Base-by-base conservation (phyloP, 2,888 invertebrate genomes). In the Pyrocoelia pectoralis region DNA sequence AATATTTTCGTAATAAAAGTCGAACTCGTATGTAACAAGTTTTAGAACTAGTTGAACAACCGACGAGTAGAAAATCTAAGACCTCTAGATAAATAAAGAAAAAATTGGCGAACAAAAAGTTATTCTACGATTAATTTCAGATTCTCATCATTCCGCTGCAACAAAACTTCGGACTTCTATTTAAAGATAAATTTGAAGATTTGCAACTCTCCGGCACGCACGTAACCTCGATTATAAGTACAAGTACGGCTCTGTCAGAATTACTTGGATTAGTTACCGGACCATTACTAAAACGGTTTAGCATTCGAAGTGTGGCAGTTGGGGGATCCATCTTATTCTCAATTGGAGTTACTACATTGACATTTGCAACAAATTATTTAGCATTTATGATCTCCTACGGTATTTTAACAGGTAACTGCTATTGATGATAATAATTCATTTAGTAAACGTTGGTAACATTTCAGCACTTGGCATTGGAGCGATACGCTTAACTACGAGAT, bases 181-280 rank as follows among this genome's bases (percentile, higher is more conserved):
- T 87, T 70, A 85, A 86, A 80, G 85, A 86, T 70, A 83, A 83
- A 1, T 86, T 88, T 65, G 78, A 77, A 1, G 80, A 81, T 0
- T 79, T 86, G 1, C 82, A 82, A 2, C 76, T 88, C 52, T 79
- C 84, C 6, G 84, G 84, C 0, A 85, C 86, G 0, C 84, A 88
- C 70, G 83, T 84, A 3, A 83, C 86, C 1, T 79, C 86, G 10
- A 84, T 89, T 33, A 84, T 88, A 51, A 86, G 85, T 68, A 77
- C 86, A 8, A 88, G 88, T 75, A 84, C 87, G 73, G 87, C 88
- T 33, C 84, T 87, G 66, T 87, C 88, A 4, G 87, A 88, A 86
- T 77, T 85, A 3, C 75, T 87, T 13, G 88, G 88, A 0, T 81
- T 88, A 59, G 81, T 86, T 62, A 86, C 86, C 58, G 88, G 88